Evolutionary conservation across 1,140 invertebrate genomes (phyloP), one percentile per base, ranked within the genome.

Genomic region (Drosophila mojavensis): DNA sequence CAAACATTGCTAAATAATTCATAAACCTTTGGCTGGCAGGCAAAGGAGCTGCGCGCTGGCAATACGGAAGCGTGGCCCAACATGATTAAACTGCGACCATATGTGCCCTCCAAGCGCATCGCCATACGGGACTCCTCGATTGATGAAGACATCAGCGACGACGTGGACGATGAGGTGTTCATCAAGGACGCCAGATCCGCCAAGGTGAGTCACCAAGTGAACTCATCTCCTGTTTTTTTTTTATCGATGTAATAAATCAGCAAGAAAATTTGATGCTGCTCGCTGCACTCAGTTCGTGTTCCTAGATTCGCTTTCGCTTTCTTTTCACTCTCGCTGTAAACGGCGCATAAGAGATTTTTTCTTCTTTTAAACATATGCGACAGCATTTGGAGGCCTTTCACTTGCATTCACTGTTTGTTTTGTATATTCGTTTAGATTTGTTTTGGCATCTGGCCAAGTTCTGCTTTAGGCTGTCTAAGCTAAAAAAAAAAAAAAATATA

Each of bases 121-220:
- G 91, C 90, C 56, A 86, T 92, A 79, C 80, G 91, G 70, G 91
- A 92, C 73, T 86, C 82, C 33, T 92, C 91, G 54, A 91, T 92
- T 59, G 91, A 92, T 59, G 91, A 92, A 75, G 91, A 92, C 47
- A 83, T 84, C 3, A 92, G 91, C 62, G 91, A 92, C 33, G 96
- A 96, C 91, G 94, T 96, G 4, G 96, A 96, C 80, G 96, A 96
- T 90, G 96, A 96, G 91, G 96, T 96, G 13, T 96, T 96, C 79
- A 96, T 96, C 70, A 93, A 95, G 71, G 95, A 96, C 93, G 95
- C 95, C 9, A 94, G 94, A 92, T 94, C 89, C 11, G 83, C 83
- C 26, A 92, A 92, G 67, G 91, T 91, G 39, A 79, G 65, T 69
- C n/a, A 60, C 17, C 9, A 10, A 48, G 5, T 7, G n/a, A n/a